phyloP scores from a whole-genome alignment of 30 jellyfish, hydroid and myxozoan genomes.

The Nemopilema nomurai region DNA sequence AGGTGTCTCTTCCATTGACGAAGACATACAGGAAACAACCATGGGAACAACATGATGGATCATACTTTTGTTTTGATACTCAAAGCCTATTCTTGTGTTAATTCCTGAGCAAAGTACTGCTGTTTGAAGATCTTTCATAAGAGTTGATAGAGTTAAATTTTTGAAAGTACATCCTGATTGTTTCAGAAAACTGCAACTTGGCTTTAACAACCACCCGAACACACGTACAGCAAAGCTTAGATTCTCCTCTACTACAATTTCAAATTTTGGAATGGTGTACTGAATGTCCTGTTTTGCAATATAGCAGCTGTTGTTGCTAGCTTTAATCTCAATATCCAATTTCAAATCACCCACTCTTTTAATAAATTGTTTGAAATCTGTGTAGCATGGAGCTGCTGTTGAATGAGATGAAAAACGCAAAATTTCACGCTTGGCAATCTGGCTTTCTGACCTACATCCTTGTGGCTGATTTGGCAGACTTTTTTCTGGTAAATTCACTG shows the following conservation, averaged over 20 bases:
- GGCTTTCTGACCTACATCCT: too few species aligned
- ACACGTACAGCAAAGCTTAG: constrained; percentile 29
- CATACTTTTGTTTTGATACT: background rate
- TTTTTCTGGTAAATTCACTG: too few species aligned
- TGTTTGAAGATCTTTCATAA: background rate
- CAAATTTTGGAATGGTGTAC: background rate
- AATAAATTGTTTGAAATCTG: too few species aligned
- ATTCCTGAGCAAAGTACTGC: too few species aligned
- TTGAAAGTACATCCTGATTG: constrained; percentile 18
- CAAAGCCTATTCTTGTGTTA: too few species aligned
- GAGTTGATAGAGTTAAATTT: constrained; percentile 29
- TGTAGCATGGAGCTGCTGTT: too few species aligned
- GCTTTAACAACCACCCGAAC: constrained; percentile 54
- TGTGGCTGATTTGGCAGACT: too few species aligned
- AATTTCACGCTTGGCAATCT: too few species aligned
- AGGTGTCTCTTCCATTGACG: background rate
- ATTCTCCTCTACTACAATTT: constrained; percentile 1
- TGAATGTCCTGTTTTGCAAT: background rate
- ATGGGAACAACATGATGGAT: background rate
- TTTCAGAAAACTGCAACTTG: constrained; percentile 23
- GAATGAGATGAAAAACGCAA: too few species aligned
- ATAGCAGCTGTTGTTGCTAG: background rate
- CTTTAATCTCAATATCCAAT: too few species aligned
- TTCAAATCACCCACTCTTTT: too few species aligned
- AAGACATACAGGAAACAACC: background rate